Base-by-base conservation (phyloP, 1,140 invertebrate species). In the Dendroctonus valens region DNA sequence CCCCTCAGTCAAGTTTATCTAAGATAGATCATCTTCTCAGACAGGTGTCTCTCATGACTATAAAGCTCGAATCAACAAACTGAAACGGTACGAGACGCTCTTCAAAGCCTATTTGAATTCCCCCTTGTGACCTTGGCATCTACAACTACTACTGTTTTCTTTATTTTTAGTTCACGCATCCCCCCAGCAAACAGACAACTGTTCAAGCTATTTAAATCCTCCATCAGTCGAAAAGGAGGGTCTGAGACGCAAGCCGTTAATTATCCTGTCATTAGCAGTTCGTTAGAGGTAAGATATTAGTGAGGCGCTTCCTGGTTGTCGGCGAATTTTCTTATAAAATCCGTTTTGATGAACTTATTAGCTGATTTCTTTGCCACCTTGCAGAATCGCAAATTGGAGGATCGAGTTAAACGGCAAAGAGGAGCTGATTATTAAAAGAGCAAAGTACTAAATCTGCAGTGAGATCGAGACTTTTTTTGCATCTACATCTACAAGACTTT, bases 81-180 rank as follows among this genome's bases (percentile, higher is more conserved):
- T 2, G 26, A 26, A 26, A 26, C 26, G 52, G 8, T 2, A 9
- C n/a, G 5, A 7, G 52, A 54, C 26, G 40, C 2, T 54, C 26
- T 26, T 5, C 12, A 4, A 39, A 9, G 37, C 6, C 52, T 54
- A 54, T 54, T 54, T 46, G 42, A 46, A 46, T 9, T 54, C 12
- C 26, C 26, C 51, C 52, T 48, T 42, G 46, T 42, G 55, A 44
- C 55, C 55, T 59, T 59, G 55, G 38, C 38, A 9, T 54, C 38
- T 11, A 39, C 52, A 39, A 54, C 40, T 54, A 39, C 40, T 54
- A 54, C 37, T 37, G 55, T 41, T 59, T 59, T 59, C 55, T 59
- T 59, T 59, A 59, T 59, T 59, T 59, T 59, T 59, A 59, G 55
- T 38, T 59, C 41, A 9, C 55, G 26, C 52, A 54, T 54, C 52